Conservation (phyloP, 2,113 vertebrate species). For the Proteles cristata region DNA sequence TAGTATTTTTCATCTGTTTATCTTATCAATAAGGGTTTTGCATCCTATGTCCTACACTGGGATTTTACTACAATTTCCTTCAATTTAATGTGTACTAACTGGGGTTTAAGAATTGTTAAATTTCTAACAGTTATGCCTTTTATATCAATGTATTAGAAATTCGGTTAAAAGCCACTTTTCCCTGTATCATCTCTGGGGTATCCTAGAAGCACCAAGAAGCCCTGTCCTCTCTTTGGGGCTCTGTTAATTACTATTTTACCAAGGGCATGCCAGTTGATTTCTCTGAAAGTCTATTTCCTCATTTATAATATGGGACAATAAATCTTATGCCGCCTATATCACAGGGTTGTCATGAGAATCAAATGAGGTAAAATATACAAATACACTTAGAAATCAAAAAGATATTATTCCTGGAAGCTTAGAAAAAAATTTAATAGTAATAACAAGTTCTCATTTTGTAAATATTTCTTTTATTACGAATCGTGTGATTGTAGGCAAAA, state of each 20-base stretch:
- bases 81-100: not conserved
- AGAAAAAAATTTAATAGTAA: constrained; percentile 9
- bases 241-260: not conserved
- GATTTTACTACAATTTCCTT: not conserved
- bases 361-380: constrained; percentile 31
- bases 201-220: not conserved
- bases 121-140: not conserved
- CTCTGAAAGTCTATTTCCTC: not conserved
- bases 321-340: not conserved
- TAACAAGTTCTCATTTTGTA: not conserved
- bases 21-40: not conserved
- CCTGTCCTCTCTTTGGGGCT: not conserved
- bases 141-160: not conserved
- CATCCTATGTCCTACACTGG: not conserved
- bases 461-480: constrained; percentile 12
- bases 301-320: not conserved
- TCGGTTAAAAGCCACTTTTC: not conserved
- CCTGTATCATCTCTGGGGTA: not conserved
- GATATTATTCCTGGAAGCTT: not conserved
- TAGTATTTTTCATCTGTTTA: not conserved
- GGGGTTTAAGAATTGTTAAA: not conserved
- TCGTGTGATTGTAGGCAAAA: not conserved
- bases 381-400: not conserved
- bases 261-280: not conserved
- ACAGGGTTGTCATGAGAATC: not conserved